Conservation (phyloP, 2,797 vertebrate genomes). For the Rhabdophis nuchalis region DNA sequence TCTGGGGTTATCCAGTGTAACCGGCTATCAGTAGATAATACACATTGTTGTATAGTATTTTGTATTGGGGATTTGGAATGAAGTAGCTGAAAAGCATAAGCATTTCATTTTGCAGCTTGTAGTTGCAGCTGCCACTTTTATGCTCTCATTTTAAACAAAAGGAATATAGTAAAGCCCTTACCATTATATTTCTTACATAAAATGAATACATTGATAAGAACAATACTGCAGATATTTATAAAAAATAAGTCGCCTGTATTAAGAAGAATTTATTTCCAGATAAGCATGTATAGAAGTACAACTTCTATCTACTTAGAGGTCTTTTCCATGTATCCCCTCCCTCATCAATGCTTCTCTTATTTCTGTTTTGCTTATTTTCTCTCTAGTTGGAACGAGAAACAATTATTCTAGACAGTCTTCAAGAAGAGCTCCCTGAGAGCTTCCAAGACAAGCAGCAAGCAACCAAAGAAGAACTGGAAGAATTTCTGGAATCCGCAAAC, state of each 20-base stretch:
- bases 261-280: neutral
- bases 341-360: neutral
- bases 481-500: conserved; percentile 71
- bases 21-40: neutral
- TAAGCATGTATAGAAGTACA: neutral
- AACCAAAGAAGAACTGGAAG: conserved; percentile 76
- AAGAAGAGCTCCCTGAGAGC: conserved; percentile 79
- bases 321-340: neutral
- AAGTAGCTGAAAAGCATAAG: neutral
- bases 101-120: neutral
- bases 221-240: neutral
- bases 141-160: neutral
- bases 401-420: conserved; percentile 79
- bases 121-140: neutral
- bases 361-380: conserved; percentile 28
- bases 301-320: neutral
- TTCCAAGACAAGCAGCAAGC: conserved; percentile 64
- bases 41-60: neutral
- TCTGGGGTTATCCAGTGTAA: neutral
- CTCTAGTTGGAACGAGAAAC: conserved; percentile 83
- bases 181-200: neutral
- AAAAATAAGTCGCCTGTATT: neutral
- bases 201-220: conserved; percentile 1
- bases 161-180: neutral
- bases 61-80: neutral